Evolutionary conservation across 2,888 invertebrate genomes (phyloP).

Genomic region (Coenonympha glycerion): DNA sequence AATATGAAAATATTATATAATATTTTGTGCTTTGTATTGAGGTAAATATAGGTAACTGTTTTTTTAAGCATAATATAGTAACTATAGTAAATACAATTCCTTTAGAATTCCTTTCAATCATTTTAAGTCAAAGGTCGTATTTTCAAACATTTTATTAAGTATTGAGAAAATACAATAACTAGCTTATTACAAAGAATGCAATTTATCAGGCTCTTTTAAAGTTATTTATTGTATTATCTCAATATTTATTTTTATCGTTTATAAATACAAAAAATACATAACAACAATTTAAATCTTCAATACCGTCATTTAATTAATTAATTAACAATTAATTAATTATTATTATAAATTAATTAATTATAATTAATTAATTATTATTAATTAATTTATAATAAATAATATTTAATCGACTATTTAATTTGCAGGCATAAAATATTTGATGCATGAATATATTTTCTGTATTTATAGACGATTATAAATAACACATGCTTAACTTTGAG

Average conservation of each 20-base stretch:
- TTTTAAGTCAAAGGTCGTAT: conserved; percentile 16
- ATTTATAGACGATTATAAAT: conserved; percentile 19
- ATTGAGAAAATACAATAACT: conserved; percentile 23
- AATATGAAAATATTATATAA: conserved; percentile 3
- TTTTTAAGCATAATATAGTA: not conserved
- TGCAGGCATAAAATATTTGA: too few species aligned
- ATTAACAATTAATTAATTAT: too few species aligned
- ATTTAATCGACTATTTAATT: too few species aligned
- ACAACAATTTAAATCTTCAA: too few species aligned
- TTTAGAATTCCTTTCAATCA: conserved; percentile 4
- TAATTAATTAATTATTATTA: too few species aligned
- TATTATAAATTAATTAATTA: too few species aligned
- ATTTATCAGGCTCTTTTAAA: not conserved
- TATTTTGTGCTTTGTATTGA: conserved; percentile 3
- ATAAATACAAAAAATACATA: conserved; percentile 14
- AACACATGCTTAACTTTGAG: conserved; percentile 9
- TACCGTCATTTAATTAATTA: too few species aligned
- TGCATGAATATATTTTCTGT: too few species aligned
- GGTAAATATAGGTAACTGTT: conserved; percentile 2
- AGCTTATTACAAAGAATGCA: not conserved
- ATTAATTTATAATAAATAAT: too few species aligned
- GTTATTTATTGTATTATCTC: conserved; percentile 7
- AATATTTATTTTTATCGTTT: conserved; percentile 13
- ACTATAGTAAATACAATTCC: conserved; percentile 1
- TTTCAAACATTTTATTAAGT: conserved; percentile 17